These are phyloP conservation scores for Ornithoptera alexandrae DNA, from an alignment of 2,888 invertebrate genomes.

Conservation along the genomic window DNA sequence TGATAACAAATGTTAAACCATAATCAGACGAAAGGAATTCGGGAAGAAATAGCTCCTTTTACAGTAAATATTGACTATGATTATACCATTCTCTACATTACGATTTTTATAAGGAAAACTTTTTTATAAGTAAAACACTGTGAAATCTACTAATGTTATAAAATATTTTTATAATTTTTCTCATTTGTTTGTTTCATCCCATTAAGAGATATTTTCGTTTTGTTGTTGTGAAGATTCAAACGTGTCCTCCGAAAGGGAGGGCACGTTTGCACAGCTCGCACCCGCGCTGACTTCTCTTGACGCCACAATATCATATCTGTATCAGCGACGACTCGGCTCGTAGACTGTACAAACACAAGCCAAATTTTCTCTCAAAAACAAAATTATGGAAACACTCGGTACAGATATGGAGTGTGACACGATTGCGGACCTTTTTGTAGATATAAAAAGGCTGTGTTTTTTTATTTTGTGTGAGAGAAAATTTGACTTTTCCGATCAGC, in stretches of 20 bases:
- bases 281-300: conserved; percentile 48
- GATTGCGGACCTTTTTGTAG: conserved; percentile 49
- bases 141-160: conserved; percentile 5
- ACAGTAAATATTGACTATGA: too few species aligned
- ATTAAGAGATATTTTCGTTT: conserved; percentile 10
- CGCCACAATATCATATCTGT: conserved; percentile 76
- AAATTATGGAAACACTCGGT: conserved; percentile 48
- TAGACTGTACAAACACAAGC: conserved; percentile 51
- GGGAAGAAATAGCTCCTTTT: too few species aligned
- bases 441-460: conserved; percentile 32
- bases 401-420: conserved; percentile 75
- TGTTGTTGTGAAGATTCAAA: conserved; percentile 37
- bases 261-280: conserved; percentile 47
- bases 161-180: not conserved
- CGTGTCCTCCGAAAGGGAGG: conserved; percentile 55
- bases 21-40: too few species aligned
- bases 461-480: conserved; percentile 49
- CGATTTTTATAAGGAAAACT: too few species aligned
- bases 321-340: conserved; percentile 61
- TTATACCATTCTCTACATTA: too few species aligned
- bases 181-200: conserved; percentile 1
- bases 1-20: too few species aligned
- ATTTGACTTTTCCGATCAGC: conserved; percentile 69
- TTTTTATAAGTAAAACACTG: not conserved
- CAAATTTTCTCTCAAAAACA: conserved; percentile 65